Base-by-base conservation (phyloP, 2,113 vertebrate genomes). In the Hyperopisus bebe region DNA sequence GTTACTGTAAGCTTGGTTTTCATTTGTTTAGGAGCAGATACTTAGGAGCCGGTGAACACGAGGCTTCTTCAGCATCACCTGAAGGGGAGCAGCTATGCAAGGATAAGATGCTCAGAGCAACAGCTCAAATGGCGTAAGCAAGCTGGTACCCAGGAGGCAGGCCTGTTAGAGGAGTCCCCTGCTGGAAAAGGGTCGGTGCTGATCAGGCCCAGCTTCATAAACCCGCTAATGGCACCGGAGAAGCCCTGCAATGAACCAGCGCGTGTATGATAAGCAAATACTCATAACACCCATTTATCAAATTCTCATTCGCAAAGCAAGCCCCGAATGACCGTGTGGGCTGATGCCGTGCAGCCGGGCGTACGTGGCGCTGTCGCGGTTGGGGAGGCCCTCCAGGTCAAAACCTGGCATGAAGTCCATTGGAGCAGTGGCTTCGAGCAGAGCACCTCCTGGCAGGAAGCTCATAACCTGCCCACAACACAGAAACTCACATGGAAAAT, bases 371-470 rank as follows among this genome's bases (percentile, higher is more conserved):
- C 98, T 99, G 94, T 99, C 97, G 10, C 98, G 96, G 94, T 99
- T 99, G 31, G 98, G 98, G 91, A 98, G 98, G 27, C 97, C 97
- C 95, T 99, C 98, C 35, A 99, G 93, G 91, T 97, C 99, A 88
- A 99, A 96, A 50, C 98, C 98, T 0, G 98, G 98, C 88, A 98
- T 95, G 93, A 97, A 98, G 90, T 98, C 97, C 97, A 98, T 97
- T 0, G 95, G 89, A 1, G 89, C 90, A 13, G 97, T 94, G 3
- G 95, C 93, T 44, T 98, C 97, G 90, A 99, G 95, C 86, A 99
- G 95, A 0, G 96, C 91, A 10, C 97, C 95, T 7, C 98, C 98
- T 5, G 97, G 93, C 35, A 95, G 94, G 88, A 98, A 94, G 77
- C 91, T 97, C 91, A 96, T 91, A 82, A 95, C 90, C 96, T 97